These are phyloP conservation scores for Chymomyza amoena DNA, from an alignment of 2,888 invertebrate genomes.

Conservation along the genomic window DNA sequence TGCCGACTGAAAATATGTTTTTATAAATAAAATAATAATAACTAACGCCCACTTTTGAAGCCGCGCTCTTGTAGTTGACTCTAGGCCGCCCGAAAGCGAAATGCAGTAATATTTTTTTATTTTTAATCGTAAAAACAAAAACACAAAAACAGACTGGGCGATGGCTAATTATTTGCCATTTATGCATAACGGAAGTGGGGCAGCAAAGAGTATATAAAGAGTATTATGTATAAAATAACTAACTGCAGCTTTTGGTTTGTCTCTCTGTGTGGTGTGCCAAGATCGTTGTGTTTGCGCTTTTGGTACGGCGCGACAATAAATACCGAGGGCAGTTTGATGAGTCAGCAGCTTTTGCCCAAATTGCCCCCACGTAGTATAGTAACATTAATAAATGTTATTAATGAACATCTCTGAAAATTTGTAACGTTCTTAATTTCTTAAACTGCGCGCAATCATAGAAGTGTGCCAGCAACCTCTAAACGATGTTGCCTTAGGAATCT, in stretches of 20 bases:
- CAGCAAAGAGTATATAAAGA: slow-evolving; percentile 11
- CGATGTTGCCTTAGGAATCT: too few relatives aligned
- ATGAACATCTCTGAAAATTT: too few relatives aligned
- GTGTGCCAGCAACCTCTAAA: too few relatives aligned
- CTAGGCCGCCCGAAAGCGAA: slow-evolving; percentile 35
- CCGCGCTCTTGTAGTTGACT: neutral
- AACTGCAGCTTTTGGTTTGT: slow-evolving; percentile 19
- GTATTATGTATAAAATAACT: too few relatives aligned
- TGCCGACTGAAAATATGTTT: slow-evolving; percentile 1
- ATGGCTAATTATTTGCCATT: slow-evolving; percentile 49
- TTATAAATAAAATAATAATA: slow-evolving; percentile 3
- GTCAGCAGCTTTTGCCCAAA: too few relatives aligned
- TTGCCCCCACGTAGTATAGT: too few relatives aligned
- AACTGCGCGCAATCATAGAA: too few relatives aligned
- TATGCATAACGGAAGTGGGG: slow-evolving; percentile 54
- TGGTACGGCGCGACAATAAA: slow-evolving; percentile 48
- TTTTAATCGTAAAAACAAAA: neutral
- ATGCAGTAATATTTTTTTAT: slow-evolving; percentile 20
- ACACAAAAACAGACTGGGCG: slow-evolving; percentile 37
- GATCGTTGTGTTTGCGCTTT: slow-evolving; percentile 38
- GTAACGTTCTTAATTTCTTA: too few relatives aligned
- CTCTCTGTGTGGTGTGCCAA: slow-evolving; percentile 1
- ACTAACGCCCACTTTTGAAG: slow-evolving; percentile 30
- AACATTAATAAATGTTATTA: too few relatives aligned
- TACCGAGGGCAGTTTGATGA: too few relatives aligned